Evolutionary conservation across 2,888 invertebrate genomes (phyloP).

Genomic region (Stegana nigrithorax): DNA sequence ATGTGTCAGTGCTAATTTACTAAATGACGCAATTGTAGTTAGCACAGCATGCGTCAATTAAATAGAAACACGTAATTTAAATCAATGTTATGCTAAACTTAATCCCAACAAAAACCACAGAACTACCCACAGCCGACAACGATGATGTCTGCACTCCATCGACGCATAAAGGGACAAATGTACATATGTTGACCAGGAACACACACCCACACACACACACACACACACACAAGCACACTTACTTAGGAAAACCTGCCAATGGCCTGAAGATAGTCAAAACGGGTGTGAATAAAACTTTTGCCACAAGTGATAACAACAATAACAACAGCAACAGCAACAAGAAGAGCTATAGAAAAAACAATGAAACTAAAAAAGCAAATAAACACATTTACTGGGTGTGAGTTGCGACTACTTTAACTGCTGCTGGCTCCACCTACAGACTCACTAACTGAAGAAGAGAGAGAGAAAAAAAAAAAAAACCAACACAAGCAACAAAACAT

Average conservation of each 20-base stretch:
- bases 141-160: background rate
- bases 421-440: no score
- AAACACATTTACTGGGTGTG: slow-evolving; percentile 20
- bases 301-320: slow-evolving; percentile 18
- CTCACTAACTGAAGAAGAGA: background rate
- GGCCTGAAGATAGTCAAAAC: slow-evolving; percentile 62
- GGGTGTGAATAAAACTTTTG: slow-evolving; percentile 64
- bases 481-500: slow-evolving; percentile 32
- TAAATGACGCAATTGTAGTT: slow-evolving; percentile 46
- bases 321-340: slow-evolving; percentile 46
- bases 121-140: background rate
- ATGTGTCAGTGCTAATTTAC: slow-evolving; percentile 51
- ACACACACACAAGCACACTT: no score
- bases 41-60: slow-evolving; percentile 48
- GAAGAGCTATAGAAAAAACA: slow-evolving; percentile 12
- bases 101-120: slow-evolving; percentile 45
- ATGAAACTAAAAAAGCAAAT: background rate
- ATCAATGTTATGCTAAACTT: slow-evolving; percentile 55
- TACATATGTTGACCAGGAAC: no score
- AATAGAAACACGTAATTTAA: slow-evolving; percentile 59
- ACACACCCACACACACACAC: no score
- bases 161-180: background rate
- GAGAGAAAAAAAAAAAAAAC: no score
- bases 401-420: background rate
- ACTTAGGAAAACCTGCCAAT: slow-evolving; percentile 59